phyloP scores from a whole-genome alignment of 2,797 vertebrate genomes.

The Gallinago solitaria region DNA sequence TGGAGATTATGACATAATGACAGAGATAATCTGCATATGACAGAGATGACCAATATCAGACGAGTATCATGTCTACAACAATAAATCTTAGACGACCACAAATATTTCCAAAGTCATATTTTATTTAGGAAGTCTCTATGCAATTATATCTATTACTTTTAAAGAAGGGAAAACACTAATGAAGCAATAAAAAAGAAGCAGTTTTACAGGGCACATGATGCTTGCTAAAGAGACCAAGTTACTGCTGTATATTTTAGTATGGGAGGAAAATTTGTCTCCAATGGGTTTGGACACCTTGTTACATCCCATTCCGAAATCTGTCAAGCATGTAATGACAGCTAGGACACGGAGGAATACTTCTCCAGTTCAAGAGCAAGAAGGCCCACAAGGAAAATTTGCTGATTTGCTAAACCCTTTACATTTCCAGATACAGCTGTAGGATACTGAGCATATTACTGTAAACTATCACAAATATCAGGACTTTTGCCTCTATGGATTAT shows the following conservation, averaged over 20 bases:
- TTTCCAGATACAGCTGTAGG: constrained; percentile 38
- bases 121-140: background rate
- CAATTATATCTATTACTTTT: background rate
- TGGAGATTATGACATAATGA: background rate
- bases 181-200: background rate
- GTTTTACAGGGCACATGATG: constrained; percentile 9
- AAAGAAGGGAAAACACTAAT: background rate
- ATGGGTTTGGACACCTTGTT: constrained; percentile 78
- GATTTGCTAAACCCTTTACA: constrained; percentile 52
- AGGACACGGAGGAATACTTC: constrained; percentile 67
- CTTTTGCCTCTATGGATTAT: background rate
- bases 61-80: background rate
- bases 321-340: constrained; percentile 76
- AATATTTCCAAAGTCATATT: background rate
- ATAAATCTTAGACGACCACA: background rate
- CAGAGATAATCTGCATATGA: background rate
- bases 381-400: constrained; percentile 62
- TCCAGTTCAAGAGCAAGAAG: constrained; percentile 69
- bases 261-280: constrained; percentile 44
- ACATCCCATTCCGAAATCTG: constrained; percentile 77
- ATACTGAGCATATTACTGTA: background rate
- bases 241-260: constrained; percentile 49
- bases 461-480: constrained; percentile 14
- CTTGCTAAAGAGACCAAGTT: constrained; percentile 33
- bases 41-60: background rate